Evolutionary conservation across 1,140 invertebrate species (phyloP), one percentile per base, ranked within the genome.

Genomic region (Anoplophora glabripennis): DNA sequence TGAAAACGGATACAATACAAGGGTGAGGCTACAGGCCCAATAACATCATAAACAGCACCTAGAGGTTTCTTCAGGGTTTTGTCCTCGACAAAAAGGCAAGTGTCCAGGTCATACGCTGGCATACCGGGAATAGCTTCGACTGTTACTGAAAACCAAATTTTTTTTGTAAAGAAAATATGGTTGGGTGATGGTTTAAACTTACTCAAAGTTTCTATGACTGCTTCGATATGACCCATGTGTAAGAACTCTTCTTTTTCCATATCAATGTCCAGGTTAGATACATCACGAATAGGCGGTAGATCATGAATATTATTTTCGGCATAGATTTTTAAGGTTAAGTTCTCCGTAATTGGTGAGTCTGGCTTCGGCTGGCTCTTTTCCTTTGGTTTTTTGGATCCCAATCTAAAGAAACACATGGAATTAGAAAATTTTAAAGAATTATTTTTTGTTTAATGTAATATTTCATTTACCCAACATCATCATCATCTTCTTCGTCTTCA

Each of bases 11-110:
- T 61, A 14, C 64, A 70, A 51, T 75, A 75, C 8, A 72, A 64
- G 5, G 74, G 74, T 14, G 64, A 54, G 8, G 58, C 76, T 60
- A 83, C 81, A 33, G 81, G 83, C 4, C 94, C 94, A 77, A 96
- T 88, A 4, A 96, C 92, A 81, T 97, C 94, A 78, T 93, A 94
- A 53, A 97, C 83, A 67, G 85, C 81, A 3, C 92, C 92, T 0
- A 93, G 74, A 2, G 87, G 80, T 61, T 83, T 82, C 41, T 84
- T 78, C 11, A n/a, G 35, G 1, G 9, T 38, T 89, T 90, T 90
- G 71, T 69, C 56, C 38, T 72, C 64, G 1, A 72, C 51, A 49
- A 96, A 96, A 18, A 96, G 75, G 17, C 95, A 81, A 4, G 89
- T 90, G 52, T 94, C 92, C 49, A 94, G 74, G 79, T 96, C 86